Conservation (phyloP, 2,888 invertebrate species). For the Cepaea hortensis region DNA sequence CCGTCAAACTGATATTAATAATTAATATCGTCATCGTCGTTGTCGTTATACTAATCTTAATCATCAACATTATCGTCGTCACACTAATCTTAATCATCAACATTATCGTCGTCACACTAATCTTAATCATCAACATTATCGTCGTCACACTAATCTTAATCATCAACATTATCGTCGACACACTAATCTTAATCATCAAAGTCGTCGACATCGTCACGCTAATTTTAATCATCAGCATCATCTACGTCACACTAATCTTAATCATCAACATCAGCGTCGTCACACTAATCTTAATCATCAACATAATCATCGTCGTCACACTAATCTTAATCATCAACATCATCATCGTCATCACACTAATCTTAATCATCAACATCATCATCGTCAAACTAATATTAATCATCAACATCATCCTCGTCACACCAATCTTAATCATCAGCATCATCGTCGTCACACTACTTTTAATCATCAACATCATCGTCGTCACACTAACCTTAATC, state of each 20-base stretch:
- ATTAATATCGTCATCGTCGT: constrained; percentile 5
- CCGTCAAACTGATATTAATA: no score
- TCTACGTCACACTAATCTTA: not conserved
- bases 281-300: no score
- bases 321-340: constrained; percentile 30
- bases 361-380: constrained; percentile 38
- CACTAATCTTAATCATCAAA: no score
- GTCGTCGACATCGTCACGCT: no score
- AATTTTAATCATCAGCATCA: no score
- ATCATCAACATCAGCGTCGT: no score
- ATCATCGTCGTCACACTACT: constrained; percentile 5
- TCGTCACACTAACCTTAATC: not conserved
- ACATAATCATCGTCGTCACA: not conserved
- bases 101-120: not conserved
- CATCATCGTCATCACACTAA: constrained; percentile 34
- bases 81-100: not conserved
- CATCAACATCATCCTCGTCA: constrained; percentile 2
- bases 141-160: not conserved
- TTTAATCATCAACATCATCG: constrained; percentile 33
- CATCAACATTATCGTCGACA: not conserved
- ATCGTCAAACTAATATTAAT: constrained; percentile 1
- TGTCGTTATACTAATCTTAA: not conserved
- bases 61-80: not conserved
- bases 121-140: not conserved
- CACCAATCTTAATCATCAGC: constrained; percentile 1